Base-by-base conservation (phyloP, 2,888 invertebrate genomes). In the Melikaiella ostensackeni region DNA sequence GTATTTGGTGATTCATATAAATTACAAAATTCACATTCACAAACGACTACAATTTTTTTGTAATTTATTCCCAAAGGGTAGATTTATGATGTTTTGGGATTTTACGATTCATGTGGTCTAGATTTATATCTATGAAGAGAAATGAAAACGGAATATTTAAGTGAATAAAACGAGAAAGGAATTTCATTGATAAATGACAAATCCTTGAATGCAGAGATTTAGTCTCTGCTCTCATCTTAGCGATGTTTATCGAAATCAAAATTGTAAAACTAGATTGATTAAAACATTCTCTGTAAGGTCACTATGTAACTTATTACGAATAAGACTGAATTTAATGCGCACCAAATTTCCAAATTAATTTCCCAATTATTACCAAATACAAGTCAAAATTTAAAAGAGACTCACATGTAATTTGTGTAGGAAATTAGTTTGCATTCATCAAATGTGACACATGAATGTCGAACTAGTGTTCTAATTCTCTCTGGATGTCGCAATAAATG, bases 1-100 rank as follows among this genome's bases (percentile, higher is more conserved):
- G 27, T 30, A 66, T 46, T 66, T 50, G 0, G 4, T 70, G 50
- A 1, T 11, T n/a, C 46, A 70, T 27, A 70, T 30, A 50, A 70
- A 70, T 70, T 50, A n/a, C 30, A 55, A 50, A 70, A 70, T 55
- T 55, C 70, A n/a, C 30, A 50, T 70, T 70, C 33, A 19, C 70
- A 55, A 30, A 11, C 46, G 50, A 50, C 30, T 55, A 30, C n/a
- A 50, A 50, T 70, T 70, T 70, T 70, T 70, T 46, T 55, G 46
- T 70, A 30, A 70, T 50, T 46, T n/a, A 50, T 70, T 70, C n/a
- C 50, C 46, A 33, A 70, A 70, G 30, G 50, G 50, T 33, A 70
- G 70, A 70, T 70, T 70, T 55, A 70, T 70, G 50, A 50, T n/a
- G n/a, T 33, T 70, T 55, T 30, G 50, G 13, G 30, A 50, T 70